Conservation (phyloP, 2,797 vertebrate species). For the Sciaenops ocellatus region DNA sequence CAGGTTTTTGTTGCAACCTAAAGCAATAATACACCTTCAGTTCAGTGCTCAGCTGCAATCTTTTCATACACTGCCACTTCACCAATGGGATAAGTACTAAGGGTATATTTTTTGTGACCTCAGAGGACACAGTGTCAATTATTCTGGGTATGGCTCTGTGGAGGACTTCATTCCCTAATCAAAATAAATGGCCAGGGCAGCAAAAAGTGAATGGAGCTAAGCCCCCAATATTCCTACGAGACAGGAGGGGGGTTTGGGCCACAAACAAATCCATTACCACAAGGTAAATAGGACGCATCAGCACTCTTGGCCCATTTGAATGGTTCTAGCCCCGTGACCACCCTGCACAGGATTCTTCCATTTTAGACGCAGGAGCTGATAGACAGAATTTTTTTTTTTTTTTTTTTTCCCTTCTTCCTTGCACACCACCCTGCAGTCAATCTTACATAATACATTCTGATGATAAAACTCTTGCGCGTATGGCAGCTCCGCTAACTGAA, state of each 20-base stretch:
- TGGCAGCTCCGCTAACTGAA: slow-evolving; percentile 68
- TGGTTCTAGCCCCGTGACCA: slow-evolving; percentile 72
- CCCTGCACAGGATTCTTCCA: slow-evolving; percentile 66
- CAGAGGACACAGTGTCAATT: slow-evolving; percentile 85
- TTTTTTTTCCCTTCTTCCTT: background rate
- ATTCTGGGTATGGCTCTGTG: slow-evolving; percentile 77
- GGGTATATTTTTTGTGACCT: slow-evolving; percentile 81
- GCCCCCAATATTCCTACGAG: slow-evolving; percentile 78
- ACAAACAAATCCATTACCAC: slow-evolving; percentile 87
- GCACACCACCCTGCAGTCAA: slow-evolving; percentile 63
- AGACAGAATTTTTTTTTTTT: slow-evolving; percentile 35
- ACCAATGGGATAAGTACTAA: slow-evolving; percentile 71
- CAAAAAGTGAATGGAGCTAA: slow-evolving; percentile 85
- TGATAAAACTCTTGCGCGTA: slow-evolving; percentile 70
- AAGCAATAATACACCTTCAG: slow-evolving; percentile 78
- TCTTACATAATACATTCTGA: slow-evolving; percentile 78
- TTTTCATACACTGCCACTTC: slow-evolving; percentile 75
- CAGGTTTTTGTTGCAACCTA: slow-evolving; percentile 80
- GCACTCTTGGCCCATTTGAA: slow-evolving; percentile 83
- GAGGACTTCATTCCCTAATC: slow-evolving; percentile 88
- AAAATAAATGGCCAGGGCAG: slow-evolving; percentile 88
- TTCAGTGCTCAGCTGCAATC: slow-evolving; percentile 67
- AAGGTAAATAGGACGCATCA: slow-evolving; percentile 81
- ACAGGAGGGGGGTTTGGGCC: slow-evolving; percentile 59
- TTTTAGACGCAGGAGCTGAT: slow-evolving; percentile 70